Conservation (phyloP, 1,140 invertebrate genomes). For the Musca domestica region DNA sequence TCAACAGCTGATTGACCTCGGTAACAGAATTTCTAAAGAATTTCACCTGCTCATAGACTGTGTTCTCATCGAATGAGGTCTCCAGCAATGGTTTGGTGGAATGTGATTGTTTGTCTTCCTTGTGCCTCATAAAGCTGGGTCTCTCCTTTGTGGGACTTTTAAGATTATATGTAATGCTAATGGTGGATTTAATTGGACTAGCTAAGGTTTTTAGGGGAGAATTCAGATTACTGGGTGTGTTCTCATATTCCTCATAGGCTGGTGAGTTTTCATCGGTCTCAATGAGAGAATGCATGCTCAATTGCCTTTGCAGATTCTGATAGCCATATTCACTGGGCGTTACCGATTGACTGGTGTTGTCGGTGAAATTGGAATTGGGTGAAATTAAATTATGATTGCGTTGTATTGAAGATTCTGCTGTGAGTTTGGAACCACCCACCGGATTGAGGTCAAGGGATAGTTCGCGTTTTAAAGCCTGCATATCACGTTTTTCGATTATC, state of each 20-base stretch:
- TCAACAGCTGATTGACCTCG: slow-evolving; percentile 67
- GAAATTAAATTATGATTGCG: slow-evolving; percentile 26
- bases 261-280: slow-evolving; percentile 49
- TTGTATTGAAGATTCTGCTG: neutral
- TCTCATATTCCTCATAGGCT: slow-evolving; percentile 48
- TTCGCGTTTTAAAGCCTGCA: slow-evolving; percentile 49
- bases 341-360: slow-evolving; percentile 54
- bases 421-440: slow-evolving; percentile 26
- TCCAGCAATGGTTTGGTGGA: slow-evolving; percentile 37
- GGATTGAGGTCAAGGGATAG: slow-evolving; percentile 47
- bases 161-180: slow-evolving; percentile 65
- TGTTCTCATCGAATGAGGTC: slow-evolving; percentile 53
- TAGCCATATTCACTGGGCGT: slow-evolving; percentile 53
- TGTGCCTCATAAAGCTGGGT: neutral
- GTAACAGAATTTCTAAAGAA: slow-evolving; percentile 70
- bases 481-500: slow-evolving; percentile 42
- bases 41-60: slow-evolving; percentile 73
- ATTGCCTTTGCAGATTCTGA: slow-evolving; percentile 50
- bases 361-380: slow-evolving; percentile 46
- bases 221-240: slow-evolving; percentile 40
- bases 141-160: slow-evolving; percentile 48
- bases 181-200: slow-evolving; percentile 64
- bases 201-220: slow-evolving; percentile 26
- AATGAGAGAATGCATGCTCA: slow-evolving; percentile 48
- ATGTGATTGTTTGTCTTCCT: slow-evolving; percentile 22